Base-by-base conservation (phyloP, 2,113 vertebrate genomes). In the Ciconia boyciana region DNA sequence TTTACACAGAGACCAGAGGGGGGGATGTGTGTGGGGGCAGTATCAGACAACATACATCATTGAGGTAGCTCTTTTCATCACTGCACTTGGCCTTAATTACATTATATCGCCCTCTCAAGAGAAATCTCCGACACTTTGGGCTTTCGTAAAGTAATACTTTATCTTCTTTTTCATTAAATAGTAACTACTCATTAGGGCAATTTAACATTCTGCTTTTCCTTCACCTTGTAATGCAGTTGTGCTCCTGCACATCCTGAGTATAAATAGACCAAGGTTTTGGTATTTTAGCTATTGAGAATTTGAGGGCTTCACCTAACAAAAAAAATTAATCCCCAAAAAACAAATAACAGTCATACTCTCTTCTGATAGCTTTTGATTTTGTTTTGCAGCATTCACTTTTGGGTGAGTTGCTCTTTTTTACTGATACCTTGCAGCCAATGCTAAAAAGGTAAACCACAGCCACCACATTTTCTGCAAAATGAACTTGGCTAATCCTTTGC, bases 151-250 rank as follows among this genome's bases (percentile, higher is more conserved):
- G 62, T 28, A 80, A 94, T 88, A 34, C 46, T 83, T 91, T 34
- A 85, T 83, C 89, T 78, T 78, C 57, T 94, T 85, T 93, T 95
- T 76, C 93, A 85, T 96, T 95, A 93, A 91, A 89, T 58, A 87
- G 75, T 43, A 93, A 60, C 70, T 66, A 54, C 77, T 85, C 3
- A 0, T 91, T 91, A 83, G 84, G 68, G 78, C 74, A 94, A 49
- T 55, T 86, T 39, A 72, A 74, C 41, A 32, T 32, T 39, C 66
- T 76, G 70, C 78, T 87, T 95, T 89, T 65, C 65, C 62, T 61
- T 83, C 70, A 66, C 68, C 87, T 93, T 77, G 58, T 70, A 83
- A 71, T 51, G 78, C 80, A 74, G 77, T 36, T 92, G 55, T 81
- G 85, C 32, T 96, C 44, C 69, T 77, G 66, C 58, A 60, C 6